These are phyloP conservation scores for Nymphalis polychloros DNA, from an alignment of 2,888 invertebrate species.

Conservation along the genomic window DNA sequence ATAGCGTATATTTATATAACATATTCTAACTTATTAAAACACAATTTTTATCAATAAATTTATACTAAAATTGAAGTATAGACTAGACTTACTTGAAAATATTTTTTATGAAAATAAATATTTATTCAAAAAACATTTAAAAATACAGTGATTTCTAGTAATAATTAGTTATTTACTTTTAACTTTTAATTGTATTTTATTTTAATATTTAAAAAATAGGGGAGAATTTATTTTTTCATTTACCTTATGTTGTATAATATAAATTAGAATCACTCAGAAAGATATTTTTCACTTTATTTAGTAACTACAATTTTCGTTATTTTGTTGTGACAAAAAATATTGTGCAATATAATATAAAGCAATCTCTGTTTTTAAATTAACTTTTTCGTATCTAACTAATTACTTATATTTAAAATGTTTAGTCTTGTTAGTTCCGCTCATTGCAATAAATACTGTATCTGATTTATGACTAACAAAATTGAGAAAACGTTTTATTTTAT, in stretches of 20 bases:
- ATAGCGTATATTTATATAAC: no score
- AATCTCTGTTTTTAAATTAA: conserved; percentile 18
- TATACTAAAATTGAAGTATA: no score
- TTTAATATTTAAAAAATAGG: no score
- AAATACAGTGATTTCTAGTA: no score
- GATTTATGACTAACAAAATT: conserved; percentile 24
- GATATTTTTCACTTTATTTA: neutral
- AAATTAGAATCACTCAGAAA: neutral
- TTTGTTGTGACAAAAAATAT: neutral
- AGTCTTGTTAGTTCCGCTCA: conserved; percentile 20
- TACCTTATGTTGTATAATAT: neutral
- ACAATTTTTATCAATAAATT: no score
- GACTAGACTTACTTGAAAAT: no score
- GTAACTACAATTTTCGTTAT: neutral
- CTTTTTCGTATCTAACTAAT: conserved; percentile 9
- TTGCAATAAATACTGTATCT: conserved; percentile 17
- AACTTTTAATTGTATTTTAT: no score
- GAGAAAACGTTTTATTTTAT: conserved; percentile 21
- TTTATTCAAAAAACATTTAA: no score
- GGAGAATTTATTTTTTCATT: no score
- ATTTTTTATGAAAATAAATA: no score
- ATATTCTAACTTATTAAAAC: no score
- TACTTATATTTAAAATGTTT: conserved; percentile 27
- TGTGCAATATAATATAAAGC: neutral
- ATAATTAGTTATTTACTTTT: no score